These are phyloP conservation scores for Tenthredo amoena DNA, from an alignment of 2,888 invertebrate genomes.

Conservation along the genomic window DNA sequence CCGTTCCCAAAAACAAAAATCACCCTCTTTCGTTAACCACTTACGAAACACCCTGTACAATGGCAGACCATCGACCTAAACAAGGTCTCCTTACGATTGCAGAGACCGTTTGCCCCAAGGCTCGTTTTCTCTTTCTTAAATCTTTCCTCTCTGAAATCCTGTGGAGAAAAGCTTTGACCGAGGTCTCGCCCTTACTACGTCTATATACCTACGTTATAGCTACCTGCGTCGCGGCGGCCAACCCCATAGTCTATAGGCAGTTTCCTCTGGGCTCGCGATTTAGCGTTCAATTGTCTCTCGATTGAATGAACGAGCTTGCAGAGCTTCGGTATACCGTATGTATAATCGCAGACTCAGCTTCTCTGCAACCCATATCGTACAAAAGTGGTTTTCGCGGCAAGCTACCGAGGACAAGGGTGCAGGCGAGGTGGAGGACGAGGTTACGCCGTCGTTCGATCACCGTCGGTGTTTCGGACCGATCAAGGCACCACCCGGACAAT, in stretches of 20 bases:
- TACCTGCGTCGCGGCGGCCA: not conserved
- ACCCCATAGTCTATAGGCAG: not conserved
- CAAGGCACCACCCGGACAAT: conserved; percentile 44
- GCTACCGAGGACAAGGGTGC: not conserved
- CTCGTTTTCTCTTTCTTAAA: conserved; percentile 9
- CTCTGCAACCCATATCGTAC: conserved; percentile 8
- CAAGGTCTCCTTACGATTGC: conserved; percentile 8
- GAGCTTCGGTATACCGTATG: conserved; percentile 10
- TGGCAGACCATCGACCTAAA: not conserved
- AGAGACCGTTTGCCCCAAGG: not conserved
- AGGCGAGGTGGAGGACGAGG: not conserved
- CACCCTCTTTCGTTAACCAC: not conserved
- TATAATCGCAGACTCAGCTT: conserved; percentile 40
- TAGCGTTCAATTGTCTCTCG: conserved; percentile 70
- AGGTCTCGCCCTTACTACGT: not conserved
- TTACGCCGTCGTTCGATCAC: conserved; percentile 45
- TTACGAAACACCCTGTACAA: conserved; percentile 8
- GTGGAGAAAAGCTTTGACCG: conserved; percentile 26
- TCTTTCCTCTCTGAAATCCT: conserved; percentile 21
- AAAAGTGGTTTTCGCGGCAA: conserved; percentile 37
- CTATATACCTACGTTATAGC: not conserved
- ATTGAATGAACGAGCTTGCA: conserved; percentile 61
- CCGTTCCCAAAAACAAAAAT: not conserved
- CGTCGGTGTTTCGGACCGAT: conserved; percentile 45
- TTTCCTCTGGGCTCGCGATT: conserved; percentile 67